phyloP scores from a whole-genome alignment of 1,140 invertebrate genomes.

The Neodiprion pinetum region DNA sequence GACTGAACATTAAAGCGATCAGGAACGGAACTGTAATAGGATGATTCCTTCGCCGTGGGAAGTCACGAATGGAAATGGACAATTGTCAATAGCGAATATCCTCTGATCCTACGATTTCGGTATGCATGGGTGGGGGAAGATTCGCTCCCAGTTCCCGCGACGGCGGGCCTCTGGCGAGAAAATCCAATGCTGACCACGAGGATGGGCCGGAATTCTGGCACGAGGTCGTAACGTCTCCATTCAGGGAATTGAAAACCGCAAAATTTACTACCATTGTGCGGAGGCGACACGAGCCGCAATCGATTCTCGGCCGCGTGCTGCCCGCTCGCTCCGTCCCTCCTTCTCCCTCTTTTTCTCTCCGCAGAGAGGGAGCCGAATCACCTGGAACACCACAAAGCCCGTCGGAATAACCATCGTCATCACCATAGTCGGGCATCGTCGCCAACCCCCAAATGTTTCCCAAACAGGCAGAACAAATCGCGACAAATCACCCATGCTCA shows the following conservation, averaged over 20 bases:
- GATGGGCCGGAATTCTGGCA: not conserved
- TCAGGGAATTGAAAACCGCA: slow-evolving; percentile 31
- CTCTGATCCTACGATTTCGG: too few relatives aligned
- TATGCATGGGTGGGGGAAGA: too few relatives aligned
- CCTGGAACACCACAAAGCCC: slow-evolving; percentile 33
- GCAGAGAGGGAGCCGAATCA: slow-evolving; percentile 33
- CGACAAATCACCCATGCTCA: slow-evolving; percentile 41
- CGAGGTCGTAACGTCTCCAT: slow-evolving; percentile 31
- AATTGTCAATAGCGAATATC: too few relatives aligned
- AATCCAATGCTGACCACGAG: slow-evolving; percentile 19
- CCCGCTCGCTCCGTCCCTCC: too few relatives aligned
- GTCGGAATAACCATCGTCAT: not conserved
- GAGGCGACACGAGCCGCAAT: slow-evolving; percentile 34
- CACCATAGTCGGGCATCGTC: slow-evolving; percentile 29
- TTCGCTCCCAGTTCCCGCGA: not conserved
- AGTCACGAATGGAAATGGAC: too few relatives aligned
- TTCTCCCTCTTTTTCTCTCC: not conserved
- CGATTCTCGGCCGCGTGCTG: slow-evolving; percentile 13
- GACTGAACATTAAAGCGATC: too few relatives aligned
- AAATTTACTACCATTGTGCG: slow-evolving; percentile 44
- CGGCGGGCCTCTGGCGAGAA: not conserved
- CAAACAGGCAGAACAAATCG: slow-evolving; percentile 44
- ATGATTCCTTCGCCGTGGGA: too few relatives aligned
- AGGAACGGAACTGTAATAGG: too few relatives aligned
- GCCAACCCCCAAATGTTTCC: slow-evolving; percentile 34